These are phyloP conservation scores for Luperina nickerlii DNA, from an alignment of 2,888 invertebrate genomes.

Conservation along the genomic window DNA sequence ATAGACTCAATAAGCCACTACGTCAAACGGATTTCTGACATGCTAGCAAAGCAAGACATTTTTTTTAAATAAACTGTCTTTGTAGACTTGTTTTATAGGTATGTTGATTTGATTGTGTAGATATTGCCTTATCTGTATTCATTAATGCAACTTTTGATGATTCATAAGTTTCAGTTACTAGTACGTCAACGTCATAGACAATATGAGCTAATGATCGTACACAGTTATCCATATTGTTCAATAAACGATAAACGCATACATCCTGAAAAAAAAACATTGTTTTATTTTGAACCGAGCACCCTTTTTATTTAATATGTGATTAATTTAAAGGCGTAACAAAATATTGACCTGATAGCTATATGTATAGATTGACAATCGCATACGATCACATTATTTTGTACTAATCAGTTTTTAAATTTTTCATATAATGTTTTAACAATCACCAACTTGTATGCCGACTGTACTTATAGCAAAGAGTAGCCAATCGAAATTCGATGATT, in stretches of 20 bases:
- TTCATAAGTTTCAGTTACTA: constrained; percentile 28
- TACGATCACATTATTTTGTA: background rate
- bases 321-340: background rate
- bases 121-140: constrained; percentile 10
- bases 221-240: constrained; percentile 5
- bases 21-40: constrained; percentile 14
- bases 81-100: background rate
- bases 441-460: background rate
- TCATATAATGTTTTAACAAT: background rate
- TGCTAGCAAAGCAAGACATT: background rate
- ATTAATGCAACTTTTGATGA: constrained; percentile 26
- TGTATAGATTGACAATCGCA: background rate
- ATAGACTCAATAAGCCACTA: background rate
- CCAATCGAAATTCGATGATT: constrained; percentile 20
- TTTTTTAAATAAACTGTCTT: background rate
- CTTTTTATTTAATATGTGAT: background rate
- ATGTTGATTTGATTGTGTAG: background rate
- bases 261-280: background rate
- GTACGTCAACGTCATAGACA: constrained; percentile 20
- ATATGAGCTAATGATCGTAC: constrained; percentile 14
- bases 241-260: constrained; percentile 9
- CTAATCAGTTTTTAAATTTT: background rate
- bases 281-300: too few species aligned
- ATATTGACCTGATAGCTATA: background rate
- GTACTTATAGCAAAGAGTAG: background rate